Conservation (phyloP, 2,888 invertebrate species). For the Aethes cnicana region DNA sequence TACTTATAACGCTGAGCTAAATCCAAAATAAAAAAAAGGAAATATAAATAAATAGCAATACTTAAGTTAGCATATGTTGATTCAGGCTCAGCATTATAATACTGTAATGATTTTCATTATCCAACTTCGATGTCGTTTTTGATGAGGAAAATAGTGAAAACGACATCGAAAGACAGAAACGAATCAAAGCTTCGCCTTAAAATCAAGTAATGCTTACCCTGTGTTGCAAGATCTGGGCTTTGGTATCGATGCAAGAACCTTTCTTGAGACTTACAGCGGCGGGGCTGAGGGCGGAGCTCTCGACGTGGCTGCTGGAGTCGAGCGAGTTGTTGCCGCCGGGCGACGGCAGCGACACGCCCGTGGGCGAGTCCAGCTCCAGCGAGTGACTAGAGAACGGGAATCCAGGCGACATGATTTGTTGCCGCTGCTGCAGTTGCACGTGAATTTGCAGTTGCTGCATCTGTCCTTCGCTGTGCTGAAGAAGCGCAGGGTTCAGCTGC, state of each 20-base stretch:
- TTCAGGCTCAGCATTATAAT: constrained; percentile 78
- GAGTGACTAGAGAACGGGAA: constrained; percentile 86
- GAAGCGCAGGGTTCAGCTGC: constrained; percentile 80
- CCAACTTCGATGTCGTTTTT: constrained; percentile 59
- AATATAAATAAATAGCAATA: constrained; percentile 39
- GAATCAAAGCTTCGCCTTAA: constrained; percentile 81
- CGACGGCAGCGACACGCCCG: constrained; percentile 90
- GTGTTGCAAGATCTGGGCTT: constrained; percentile 88
- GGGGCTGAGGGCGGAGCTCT: constrained; percentile 83
- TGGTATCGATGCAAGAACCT: constrained; percentile 83
- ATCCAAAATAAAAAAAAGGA: constrained; percentile 48
- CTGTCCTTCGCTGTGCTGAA: constrained; percentile 82
- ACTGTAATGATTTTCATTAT: constrained; percentile 54
- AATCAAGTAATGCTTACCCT: constrained; percentile 90
- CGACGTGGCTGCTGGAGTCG: constrained; percentile 84
- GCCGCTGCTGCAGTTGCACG: constrained; percentile 86
- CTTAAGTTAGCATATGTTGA: constrained; percentile 78
- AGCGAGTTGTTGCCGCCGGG: constrained; percentile 89
- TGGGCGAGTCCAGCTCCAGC: constrained; percentile 88
- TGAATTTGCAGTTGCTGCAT: constrained; percentile 86
- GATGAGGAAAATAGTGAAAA: constrained; percentile 37
- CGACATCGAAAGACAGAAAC: constrained; percentile 64
- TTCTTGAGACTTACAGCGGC: constrained; percentile 87
- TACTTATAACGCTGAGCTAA: constrained; percentile 60
- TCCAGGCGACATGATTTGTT: constrained; percentile 82